Percentiles rank a stretch among this genome's conserved stretches.
These are phyloP conservation scores for Piscicola geometra DNA, from an alignment of 2,888 invertebrate genomes.

Conservation along the genomic window DNA sequence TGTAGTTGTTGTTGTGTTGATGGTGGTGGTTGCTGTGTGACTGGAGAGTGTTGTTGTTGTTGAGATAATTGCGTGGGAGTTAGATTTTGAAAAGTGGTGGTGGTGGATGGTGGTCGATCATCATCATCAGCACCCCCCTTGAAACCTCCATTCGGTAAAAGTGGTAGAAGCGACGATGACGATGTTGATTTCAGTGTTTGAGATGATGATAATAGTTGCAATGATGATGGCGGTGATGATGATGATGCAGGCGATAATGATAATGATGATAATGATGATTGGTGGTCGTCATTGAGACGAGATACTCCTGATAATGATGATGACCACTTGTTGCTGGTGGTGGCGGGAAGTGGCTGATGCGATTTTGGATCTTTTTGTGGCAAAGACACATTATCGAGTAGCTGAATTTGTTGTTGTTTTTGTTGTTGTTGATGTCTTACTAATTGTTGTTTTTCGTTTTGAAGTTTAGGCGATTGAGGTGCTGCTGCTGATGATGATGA, in stretches of 20 bases:
- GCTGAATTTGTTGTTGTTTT: no score
- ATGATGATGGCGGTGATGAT: not conserved
- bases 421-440: no score
- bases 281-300: not conserved
- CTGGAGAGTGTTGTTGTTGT: constrained; percentile 4
- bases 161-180: not conserved
- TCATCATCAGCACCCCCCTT: no score
- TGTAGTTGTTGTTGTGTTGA: not conserved
- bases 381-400: no score
- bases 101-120: no score
- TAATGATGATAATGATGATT: no score
- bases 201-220: not conserved
- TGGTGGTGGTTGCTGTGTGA: not conserved
- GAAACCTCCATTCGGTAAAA: no score
- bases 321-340: not conserved
- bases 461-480: not conserved
- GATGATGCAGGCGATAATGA: not conserved
- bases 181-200: not conserved
- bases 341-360: no score
- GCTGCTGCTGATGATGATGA: not conserved
- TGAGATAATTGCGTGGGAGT: not conserved
- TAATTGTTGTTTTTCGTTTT: no score
- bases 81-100: not conserved
- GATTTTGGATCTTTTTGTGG: no score
- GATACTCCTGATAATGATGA: not conserved